A percentile compares a stretch with the other conserved stretches of the same genome.
Conservation (phyloP, 2,113 vertebrate species). For the Callionymus lyra region DNA sequence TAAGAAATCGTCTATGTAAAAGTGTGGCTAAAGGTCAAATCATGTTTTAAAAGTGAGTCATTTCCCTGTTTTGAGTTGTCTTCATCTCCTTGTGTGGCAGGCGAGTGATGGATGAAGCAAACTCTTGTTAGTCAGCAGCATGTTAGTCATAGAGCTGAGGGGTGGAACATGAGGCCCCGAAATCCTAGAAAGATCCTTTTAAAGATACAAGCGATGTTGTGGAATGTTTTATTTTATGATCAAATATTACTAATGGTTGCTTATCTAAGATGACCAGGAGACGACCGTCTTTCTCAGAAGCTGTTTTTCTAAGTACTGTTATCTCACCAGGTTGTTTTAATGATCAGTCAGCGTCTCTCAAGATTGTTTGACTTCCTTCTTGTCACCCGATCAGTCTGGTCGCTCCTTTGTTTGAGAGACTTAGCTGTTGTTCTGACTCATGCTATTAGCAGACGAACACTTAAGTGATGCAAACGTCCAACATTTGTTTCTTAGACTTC, state of each 20-base stretch:
- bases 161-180: slow-evolving; percentile 2
- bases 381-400: slow-evolving; percentile 14
- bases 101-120: slow-evolving; percentile 12
- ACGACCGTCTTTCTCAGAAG: too few species aligned
- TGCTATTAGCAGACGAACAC: slow-evolving; percentile 1
- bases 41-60: slow-evolving; percentile 3
- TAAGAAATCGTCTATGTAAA: too few species aligned
- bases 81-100: slow-evolving; percentile 7
- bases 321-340: background rate
- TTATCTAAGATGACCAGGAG: too few species aligned
- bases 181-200: too few species aligned
- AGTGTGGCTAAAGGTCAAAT: too few species aligned
- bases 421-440: slow-evolving; percentile 45
- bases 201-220: too few species aligned
- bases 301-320: too few species aligned
- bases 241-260: too few species aligned
- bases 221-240: too few species aligned
- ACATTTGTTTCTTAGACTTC: too few species aligned
- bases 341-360: background rate
- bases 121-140: slow-evolving; percentile 1
- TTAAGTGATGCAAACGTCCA: slow-evolving; percentile 13
- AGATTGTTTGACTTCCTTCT: slow-evolving; percentile 3
- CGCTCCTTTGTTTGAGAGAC: slow-evolving; percentile 27
- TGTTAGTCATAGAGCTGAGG: slow-evolving; percentile 11
- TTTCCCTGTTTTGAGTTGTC: slow-evolving; percentile 7